Conservation (phyloP, 2,113 vertebrate genomes). For the Struthidea cinerea region DNA sequence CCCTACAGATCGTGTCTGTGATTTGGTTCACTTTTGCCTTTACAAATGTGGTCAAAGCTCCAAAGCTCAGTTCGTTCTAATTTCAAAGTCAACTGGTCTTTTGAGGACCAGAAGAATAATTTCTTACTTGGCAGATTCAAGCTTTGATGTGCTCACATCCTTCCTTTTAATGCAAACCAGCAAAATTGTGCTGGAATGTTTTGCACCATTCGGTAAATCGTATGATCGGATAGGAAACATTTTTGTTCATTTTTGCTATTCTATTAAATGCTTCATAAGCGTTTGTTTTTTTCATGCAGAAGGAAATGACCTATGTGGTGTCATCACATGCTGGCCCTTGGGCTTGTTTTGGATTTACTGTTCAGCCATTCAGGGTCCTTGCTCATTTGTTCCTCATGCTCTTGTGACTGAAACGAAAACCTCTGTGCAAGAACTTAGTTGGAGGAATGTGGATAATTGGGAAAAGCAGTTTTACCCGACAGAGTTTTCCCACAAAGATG, state of each 20-base stretch:
- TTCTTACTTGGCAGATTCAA: neutral
- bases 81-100: neutral
- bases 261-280: neutral
- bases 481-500: neutral
- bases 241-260: neutral
- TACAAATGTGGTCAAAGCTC: neutral
- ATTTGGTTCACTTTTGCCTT: neutral
- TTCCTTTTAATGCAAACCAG: conserved; percentile 8
- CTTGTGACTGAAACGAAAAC: neutral
- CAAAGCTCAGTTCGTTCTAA: neutral
- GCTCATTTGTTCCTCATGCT: neutral
- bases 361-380: neutral
- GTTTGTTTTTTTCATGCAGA: neutral
- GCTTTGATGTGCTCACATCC: conserved; percentile 1
- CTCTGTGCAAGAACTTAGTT: neutral
- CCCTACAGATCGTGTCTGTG: neutral
- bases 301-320: neutral
- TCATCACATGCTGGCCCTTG: neutral
- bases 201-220: neutral
- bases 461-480: neutral
- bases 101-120: neutral
- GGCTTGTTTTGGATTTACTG: neutral
- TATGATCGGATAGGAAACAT: neutral
- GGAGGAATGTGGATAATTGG: neutral
- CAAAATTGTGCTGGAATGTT: neutral